These are phyloP conservation scores for Polyommatus iphigenia DNA, from an alignment of 2,888 invertebrate genomes.

Conservation along the genomic window DNA sequence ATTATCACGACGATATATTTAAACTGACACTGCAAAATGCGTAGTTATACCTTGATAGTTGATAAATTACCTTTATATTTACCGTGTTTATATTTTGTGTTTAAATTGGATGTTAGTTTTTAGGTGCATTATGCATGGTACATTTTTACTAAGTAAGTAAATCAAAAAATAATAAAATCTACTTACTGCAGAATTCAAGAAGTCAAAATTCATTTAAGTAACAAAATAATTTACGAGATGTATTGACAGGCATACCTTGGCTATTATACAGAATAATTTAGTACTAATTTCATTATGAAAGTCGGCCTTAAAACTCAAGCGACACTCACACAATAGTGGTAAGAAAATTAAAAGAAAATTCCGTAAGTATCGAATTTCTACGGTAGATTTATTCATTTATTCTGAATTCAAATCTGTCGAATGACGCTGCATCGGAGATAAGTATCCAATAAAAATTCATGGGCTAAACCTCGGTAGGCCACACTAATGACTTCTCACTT, in stretches of 20 bases:
- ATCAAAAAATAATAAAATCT: too few species aligned
- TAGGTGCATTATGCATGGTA: too few species aligned
- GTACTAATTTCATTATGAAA: not conserved
- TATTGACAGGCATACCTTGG: too few species aligned
- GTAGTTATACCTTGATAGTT: not conserved
- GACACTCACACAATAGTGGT: not conserved
- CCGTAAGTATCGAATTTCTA: not conserved
- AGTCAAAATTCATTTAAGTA: too few species aligned
- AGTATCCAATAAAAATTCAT: conserved; percentile 10
- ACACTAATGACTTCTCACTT: conserved; percentile 6
- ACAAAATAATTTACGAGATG: too few species aligned
- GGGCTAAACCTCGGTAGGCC: not conserved
- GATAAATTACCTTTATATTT: not conserved
- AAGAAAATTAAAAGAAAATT: conserved; percentile 7
- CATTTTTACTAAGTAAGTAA: too few species aligned
- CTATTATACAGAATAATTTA: too few species aligned
- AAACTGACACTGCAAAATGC: not conserved
- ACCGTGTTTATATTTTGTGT: not conserved
- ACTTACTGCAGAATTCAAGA: too few species aligned
- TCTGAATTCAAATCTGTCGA: not conserved
- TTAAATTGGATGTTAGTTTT: not conserved
- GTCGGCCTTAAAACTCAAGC: not conserved
- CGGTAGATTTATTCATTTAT: conserved; percentile 6
- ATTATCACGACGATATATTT: not conserved
- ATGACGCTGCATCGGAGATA: not conserved